A percentile compares a stretch with the other conserved stretches of the same genome.
Evolutionary conservation across 2,888 invertebrate species (phyloP).

Genomic region (Chrysina gloriosa): DNA sequence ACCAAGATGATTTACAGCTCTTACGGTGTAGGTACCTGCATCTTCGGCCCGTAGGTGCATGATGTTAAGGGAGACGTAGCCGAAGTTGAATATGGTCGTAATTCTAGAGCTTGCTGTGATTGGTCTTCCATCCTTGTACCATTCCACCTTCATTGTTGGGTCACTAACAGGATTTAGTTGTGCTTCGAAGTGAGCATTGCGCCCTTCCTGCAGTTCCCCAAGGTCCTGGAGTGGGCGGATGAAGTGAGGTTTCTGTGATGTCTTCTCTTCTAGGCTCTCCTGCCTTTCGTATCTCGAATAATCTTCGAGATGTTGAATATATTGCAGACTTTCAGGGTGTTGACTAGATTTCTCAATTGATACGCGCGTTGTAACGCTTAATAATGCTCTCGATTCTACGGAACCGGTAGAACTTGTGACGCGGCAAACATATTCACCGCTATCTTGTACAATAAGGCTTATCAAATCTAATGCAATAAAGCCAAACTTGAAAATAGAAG

Average conservation of each 20-base stretch:
- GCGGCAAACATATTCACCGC: slow-evolving; percentile 91
- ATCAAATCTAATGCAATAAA: slow-evolving; percentile 95
- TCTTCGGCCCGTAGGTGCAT: slow-evolving; percentile 99
- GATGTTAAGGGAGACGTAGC: slow-evolving; percentile 98
- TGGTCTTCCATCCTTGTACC: slow-evolving; percentile 94
- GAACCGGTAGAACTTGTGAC: slow-evolving; percentile 88
- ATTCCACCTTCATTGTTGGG: slow-evolving; percentile 93
- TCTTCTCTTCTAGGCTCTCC: slow-evolving; percentile 85
- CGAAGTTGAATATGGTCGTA: slow-evolving; percentile 98
- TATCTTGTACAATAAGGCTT: slow-evolving; percentile 85
- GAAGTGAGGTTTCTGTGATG: slow-evolving; percentile 86
- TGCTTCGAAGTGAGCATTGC: slow-evolving; percentile 93
- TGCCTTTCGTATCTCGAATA: slow-evolving; percentile 87
- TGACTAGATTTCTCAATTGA: slow-evolving; percentile 89
- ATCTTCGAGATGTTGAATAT: slow-evolving; percentile 91
- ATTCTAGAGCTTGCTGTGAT: slow-evolving; percentile 97
- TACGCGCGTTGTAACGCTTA: slow-evolving; percentile 84
- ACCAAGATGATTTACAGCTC: slow-evolving; percentile 90
- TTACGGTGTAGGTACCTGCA: slow-evolving; percentile 92
- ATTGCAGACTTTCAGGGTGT: slow-evolving; percentile 91
- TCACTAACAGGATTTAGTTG: slow-evolving; percentile 93
- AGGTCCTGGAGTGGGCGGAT: slow-evolving; percentile 88
- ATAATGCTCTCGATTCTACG: slow-evolving; percentile 85
- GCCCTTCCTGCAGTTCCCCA: slow-evolving; percentile 88
- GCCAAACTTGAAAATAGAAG: slow-evolving; percentile 96